Conservation (phyloP, 37 sponge, comb jelly and placozoan genomes). For the Diacarnus erythraeanus region DNA sequence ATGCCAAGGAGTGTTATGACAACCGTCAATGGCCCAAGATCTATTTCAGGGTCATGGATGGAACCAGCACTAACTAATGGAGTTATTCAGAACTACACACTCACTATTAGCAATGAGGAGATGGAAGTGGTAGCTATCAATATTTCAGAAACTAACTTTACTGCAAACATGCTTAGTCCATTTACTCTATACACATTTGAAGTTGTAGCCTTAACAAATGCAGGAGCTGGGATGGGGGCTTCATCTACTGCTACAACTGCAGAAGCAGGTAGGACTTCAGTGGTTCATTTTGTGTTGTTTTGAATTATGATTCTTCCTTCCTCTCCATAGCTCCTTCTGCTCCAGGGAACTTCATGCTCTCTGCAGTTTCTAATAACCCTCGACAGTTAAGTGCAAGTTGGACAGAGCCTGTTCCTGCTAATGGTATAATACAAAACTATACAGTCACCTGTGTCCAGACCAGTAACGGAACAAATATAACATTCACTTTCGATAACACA, state of each 20-base stretch:
- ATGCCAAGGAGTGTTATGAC: neutral
- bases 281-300: no score
- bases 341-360: conserved; percentile 12
- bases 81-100: conserved; percentile 15
- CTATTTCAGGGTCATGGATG: conserved; percentile 11
- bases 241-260: neutral
- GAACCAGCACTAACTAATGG: conserved; percentile 35
- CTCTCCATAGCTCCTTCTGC: conserved; percentile 14
- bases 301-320: no score
- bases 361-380: neutral
- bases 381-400: conserved; percentile 18
- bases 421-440: conserved; percentile 45
- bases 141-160: neutral
- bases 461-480: neutral
- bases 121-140: no score
- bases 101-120: neutral
- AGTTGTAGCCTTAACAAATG: conserved; percentile 1
- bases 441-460: conserved; percentile 15
- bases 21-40: neutral
- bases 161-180: neutral
- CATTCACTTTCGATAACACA: neutral
- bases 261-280: conserved; percentile 10
- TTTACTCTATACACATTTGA: conserved; percentile 4
- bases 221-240: neutral
- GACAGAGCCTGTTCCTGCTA: conserved; percentile 17